phyloP scores from a whole-genome alignment of 2,888 invertebrate genomes.

The Therioaphis trifolii region DNA sequence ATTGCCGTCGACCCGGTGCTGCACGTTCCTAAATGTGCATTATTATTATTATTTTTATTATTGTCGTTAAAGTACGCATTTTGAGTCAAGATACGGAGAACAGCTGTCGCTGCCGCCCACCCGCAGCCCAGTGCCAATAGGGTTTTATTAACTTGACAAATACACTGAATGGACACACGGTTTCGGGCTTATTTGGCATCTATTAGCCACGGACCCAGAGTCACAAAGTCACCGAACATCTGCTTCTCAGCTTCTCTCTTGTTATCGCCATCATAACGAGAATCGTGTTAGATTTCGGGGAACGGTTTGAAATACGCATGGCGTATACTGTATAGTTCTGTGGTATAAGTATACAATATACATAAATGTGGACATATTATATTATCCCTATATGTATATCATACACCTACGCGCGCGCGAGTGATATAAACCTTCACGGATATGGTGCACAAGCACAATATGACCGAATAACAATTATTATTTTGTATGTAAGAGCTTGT shows the following conservation, averaged over 20 bases:
- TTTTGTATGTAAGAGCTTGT: no score
- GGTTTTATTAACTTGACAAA: slow-evolving; percentile 62
- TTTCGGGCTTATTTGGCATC: slow-evolving; percentile 59
- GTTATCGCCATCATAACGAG: slow-evolving; percentile 51
- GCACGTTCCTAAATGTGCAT: neutral
- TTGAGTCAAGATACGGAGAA: slow-evolving; percentile 30
- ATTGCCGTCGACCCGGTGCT: neutral
- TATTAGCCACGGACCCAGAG: slow-evolving; percentile 61
- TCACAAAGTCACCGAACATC: slow-evolving; percentile 59
- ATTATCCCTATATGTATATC: no score
- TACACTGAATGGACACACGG: slow-evolving; percentile 46
- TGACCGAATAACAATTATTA: no score
- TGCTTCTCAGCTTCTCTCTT: slow-evolving; percentile 19
- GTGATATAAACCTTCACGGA: no score
- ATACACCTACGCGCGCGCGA: no score
- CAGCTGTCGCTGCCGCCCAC: slow-evolving; percentile 55
- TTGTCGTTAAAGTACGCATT: slow-evolving; percentile 33
- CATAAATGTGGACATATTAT: no score
- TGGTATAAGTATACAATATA: neutral
- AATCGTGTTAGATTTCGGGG: slow-evolving; percentile 58
- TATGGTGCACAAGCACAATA: no score
- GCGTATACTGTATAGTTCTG: no score
- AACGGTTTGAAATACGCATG: slow-evolving; percentile 27
- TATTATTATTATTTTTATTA: neutral
- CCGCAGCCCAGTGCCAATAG: slow-evolving; percentile 37